These are phyloP conservation scores for Phyllostomus hastatus DNA, from an alignment of 2,113 vertebrate genomes.

Conservation along the genomic window DNA sequence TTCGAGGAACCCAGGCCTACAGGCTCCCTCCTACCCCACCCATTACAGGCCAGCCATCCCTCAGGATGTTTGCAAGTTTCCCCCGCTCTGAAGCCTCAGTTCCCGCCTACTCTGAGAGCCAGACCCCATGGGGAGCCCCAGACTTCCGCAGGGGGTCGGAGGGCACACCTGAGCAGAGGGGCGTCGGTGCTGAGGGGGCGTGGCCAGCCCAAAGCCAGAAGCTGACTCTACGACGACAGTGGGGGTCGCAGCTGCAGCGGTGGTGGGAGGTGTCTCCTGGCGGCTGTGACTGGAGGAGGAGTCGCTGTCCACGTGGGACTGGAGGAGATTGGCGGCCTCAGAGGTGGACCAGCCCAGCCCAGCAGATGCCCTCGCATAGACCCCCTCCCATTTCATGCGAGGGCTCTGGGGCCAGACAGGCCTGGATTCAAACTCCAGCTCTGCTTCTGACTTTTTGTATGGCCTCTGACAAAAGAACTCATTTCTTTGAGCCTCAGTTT, in stretches of 20 bases:
- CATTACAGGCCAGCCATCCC: background rate
- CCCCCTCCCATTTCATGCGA: slow-evolving; percentile 7
- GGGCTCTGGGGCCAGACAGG: background rate
- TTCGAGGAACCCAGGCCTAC: background rate
- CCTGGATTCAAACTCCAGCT: background rate
- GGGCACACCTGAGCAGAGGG: slow-evolving; percentile 82
- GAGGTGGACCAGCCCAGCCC: background rate
- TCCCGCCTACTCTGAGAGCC: background rate
- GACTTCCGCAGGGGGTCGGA: background rate
- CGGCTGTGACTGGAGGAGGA: slow-evolving; percentile 90
- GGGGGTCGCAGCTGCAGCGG: slow-evolving; percentile 79
- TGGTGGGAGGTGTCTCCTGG: slow-evolving; percentile 90
- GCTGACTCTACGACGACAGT: slow-evolving; percentile 91
- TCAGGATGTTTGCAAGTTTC: background rate
- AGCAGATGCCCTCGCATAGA: background rate
- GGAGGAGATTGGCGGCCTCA: slow-evolving; percentile 66
- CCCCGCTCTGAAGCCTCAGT: background rate
- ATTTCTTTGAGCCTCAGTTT: slow-evolving; percentile 46
- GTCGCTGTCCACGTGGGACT: slow-evolving; percentile 92
- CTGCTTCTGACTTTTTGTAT: background rate
- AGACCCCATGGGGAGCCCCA: background rate
- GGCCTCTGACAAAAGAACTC: slow-evolving; percentile 44
- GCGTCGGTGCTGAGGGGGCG: slow-evolving; percentile 75
- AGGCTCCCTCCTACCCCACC: too few species aligned
- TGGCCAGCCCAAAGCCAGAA: slow-evolving; percentile 87